These are phyloP conservation scores for Cyprinodon brontotheroides DNA, from an alignment of 2,113 vertebrate species.

Conservation along the genomic window DNA sequence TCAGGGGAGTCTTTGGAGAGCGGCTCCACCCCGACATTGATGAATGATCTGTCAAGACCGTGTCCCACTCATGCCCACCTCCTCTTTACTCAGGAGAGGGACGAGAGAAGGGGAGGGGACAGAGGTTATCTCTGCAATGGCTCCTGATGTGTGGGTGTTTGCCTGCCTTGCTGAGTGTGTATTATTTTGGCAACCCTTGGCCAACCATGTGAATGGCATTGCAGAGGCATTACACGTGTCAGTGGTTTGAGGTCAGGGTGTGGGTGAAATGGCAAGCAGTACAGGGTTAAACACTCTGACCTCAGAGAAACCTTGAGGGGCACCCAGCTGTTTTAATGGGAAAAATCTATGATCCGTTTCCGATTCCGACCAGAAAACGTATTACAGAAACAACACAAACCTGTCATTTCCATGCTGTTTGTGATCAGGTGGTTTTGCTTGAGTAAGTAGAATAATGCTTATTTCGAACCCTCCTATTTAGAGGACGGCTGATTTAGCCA, in stretches of 20 bases:
- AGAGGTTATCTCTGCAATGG: conserved; percentile 46
- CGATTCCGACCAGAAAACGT: conserved; percentile 36
- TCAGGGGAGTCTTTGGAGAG: conserved; percentile 59
- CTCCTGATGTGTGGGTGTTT: conserved; percentile 30
- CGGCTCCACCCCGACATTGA: conserved; percentile 72
- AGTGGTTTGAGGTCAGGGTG: conserved; percentile 49
- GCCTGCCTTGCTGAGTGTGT: conserved; percentile 32
- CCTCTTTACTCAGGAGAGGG: conserved; percentile 66
- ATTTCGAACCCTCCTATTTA: not conserved
- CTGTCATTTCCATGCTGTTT: conserved; percentile 6
- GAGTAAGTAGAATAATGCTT: conserved; percentile 22
- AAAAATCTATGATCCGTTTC: conserved; percentile 71
- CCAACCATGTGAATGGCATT: conserved; percentile 29
- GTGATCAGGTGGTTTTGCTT: conserved; percentile 1
- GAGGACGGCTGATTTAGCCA: conserved; percentile 12
- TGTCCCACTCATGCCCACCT: conserved; percentile 59
- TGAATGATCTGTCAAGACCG: conserved; percentile 75
- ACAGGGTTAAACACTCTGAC: conserved; percentile 77
- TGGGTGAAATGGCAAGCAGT: conserved; percentile 56
- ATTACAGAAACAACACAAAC: conserved; percentile 15
- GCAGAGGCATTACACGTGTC: conserved; percentile 58
- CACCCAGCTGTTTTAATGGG: conserved; percentile 68
- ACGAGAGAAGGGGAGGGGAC: not conserved
- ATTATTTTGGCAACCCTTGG: conserved; percentile 44
- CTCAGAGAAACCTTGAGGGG: conserved; percentile 55